Evolutionary conservation across 2,113 vertebrate genomes (phyloP).

Genomic region (Crotalus horridus): DNA sequence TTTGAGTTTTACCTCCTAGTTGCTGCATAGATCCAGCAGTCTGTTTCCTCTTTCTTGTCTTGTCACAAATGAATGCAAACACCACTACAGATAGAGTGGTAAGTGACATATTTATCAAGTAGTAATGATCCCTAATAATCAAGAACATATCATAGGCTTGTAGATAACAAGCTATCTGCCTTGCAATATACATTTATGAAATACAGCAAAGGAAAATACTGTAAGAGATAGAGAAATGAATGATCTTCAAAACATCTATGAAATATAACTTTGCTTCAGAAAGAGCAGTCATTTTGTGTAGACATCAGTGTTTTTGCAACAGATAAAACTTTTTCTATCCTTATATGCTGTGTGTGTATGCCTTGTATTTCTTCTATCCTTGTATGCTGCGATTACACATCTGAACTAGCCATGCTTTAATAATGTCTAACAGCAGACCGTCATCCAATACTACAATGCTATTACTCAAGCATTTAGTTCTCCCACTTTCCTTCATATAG

Average conservation of each 20-base stretch:
- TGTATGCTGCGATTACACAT: not conserved
- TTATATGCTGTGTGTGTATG: not conserved
- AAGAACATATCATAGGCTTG: not conserved
- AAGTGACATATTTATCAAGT: not conserved
- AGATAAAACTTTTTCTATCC: not conserved
- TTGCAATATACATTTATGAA: not conserved
- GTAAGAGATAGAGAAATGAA: not conserved
- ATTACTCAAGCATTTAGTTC: not conserved
- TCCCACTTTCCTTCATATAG: not conserved
- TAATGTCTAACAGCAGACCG: not conserved
- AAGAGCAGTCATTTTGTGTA: not conserved
- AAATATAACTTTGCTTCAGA: not conserved
- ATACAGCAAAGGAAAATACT: not conserved
- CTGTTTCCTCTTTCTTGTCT: conserved; percentile 6
- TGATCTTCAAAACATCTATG: not conserved
- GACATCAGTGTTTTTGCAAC: not conserved
- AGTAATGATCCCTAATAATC: not conserved
- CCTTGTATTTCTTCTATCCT: not conserved
- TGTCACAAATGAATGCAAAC: conserved; percentile 9
- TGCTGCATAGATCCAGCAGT: conserved; percentile 19
- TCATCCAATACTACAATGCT: not conserved
- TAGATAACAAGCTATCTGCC: rapidly evolving
- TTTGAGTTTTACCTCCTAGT: conserved; percentile 31
- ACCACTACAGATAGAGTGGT: not conserved
- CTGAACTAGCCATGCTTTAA: not conserved